Conservation (phyloP, 2,888 invertebrate species). For the Ormyrus pomaceus region DNA sequence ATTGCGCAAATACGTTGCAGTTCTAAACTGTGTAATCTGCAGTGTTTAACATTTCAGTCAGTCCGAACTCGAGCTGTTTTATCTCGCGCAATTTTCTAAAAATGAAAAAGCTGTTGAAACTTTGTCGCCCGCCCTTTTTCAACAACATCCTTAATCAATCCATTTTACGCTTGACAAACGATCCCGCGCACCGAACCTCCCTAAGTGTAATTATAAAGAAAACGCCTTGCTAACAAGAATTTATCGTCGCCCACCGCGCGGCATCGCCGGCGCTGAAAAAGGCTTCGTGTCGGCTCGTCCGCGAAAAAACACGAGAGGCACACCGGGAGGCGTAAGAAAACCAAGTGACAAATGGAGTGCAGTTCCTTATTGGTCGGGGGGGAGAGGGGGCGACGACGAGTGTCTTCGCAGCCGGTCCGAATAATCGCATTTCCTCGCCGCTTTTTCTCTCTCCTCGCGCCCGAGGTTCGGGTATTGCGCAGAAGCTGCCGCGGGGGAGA, state of each 20-base stretch:
- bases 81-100: no score
- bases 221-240: conserved; percentile 44
- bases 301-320: not conserved
- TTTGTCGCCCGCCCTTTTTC: no score
- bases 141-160: no score
- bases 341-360: conserved; percentile 55
- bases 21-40: no score
- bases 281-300: no score
- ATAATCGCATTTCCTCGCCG: conserved; percentile 54
- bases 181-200: no score
- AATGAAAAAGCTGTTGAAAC: no score
- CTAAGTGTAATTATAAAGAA: conserved; percentile 34
- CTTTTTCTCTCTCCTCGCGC: conserved; percentile 2
- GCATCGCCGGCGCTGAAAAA: not conserved
- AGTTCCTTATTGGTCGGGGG: conserved; percentile 50
- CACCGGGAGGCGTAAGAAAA: conserved; percentile 38
- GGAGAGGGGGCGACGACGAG: not conserved
- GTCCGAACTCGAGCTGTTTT: no score
- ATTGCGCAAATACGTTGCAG: no score
- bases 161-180: no score
- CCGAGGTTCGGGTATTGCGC: not conserved
- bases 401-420: conserved; percentile 36
- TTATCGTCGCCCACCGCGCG: conserved; percentile 31
- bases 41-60: no score
- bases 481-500: not conserved